phyloP scores from a whole-genome alignment of 1,140 invertebrate species.

The Danaus melanippus region DNA sequence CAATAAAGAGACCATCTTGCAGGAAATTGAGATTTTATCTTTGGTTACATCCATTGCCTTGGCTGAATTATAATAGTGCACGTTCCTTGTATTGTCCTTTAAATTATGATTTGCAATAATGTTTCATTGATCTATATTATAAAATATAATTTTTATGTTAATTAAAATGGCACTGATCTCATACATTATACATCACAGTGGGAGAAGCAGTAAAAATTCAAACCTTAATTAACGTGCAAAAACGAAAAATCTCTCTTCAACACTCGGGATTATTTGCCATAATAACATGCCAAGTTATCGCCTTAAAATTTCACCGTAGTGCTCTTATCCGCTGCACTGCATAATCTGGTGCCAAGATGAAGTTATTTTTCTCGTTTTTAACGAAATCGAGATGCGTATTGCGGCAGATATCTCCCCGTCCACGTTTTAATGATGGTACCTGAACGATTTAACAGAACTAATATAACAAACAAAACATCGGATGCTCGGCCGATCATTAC shows the following conservation, averaged over 20 bases:
- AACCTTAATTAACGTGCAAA: slow-evolving; percentile 18
- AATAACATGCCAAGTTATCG: slow-evolving; percentile 40
- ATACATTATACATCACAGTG: no score
- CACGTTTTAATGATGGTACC: slow-evolving; percentile 39
- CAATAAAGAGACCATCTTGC: slow-evolving; percentile 17
- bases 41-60: no score
- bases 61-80: no score
- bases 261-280: slow-evolving; percentile 29
- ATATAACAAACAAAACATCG: slow-evolving; percentile 59
- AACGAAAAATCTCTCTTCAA: slow-evolving; percentile 16
- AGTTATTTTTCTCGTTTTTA: slow-evolving; percentile 39
- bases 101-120: no score
- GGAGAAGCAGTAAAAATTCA: slow-evolving; percentile 8
- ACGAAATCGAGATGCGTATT: slow-evolving; percentile 35
- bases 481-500: slow-evolving; percentile 58
- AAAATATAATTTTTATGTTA: no score
- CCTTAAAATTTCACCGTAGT: slow-evolving; percentile 37
- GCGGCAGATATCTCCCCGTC: slow-evolving; percentile 23
- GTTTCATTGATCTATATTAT: no score
- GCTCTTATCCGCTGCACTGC: slow-evolving; percentile 31
- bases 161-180: no score
- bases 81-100: no score
- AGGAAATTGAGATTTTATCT: slow-evolving; percentile 15
- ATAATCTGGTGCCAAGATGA: slow-evolving; percentile 39
- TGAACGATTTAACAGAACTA: slow-evolving; percentile 38